These are phyloP conservation scores for Monarcha castaneiventris DNA, from an alignment of 2,113 vertebrate species.

Conservation along the genomic window DNA sequence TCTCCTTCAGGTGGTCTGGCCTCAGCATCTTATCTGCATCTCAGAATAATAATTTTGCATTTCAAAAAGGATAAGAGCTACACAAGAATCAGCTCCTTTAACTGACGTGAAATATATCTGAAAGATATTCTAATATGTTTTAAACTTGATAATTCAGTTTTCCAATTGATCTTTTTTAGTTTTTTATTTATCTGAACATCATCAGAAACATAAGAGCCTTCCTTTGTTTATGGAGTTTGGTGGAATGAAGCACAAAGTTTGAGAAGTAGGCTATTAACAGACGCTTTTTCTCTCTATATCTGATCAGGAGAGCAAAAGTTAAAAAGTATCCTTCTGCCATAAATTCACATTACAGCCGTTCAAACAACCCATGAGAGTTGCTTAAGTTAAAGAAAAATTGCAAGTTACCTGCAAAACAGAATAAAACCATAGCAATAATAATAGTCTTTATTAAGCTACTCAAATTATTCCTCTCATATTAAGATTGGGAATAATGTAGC, in stretches of 20 bases:
- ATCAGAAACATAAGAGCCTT: neutral
- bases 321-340: neutral
- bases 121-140: neutral
- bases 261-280: neutral
- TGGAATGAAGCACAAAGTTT: neutral
- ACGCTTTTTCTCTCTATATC: neutral
- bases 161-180: neutral
- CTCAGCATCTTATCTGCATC: neutral
- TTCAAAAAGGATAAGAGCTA: neutral
- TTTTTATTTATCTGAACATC: neutral
- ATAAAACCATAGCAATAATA: neutral
- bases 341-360: neutral
- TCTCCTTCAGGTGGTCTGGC: neutral
- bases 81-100: neutral
- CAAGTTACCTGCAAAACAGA: neutral
- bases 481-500: neutral
- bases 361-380: neutral
- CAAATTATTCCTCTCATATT: neutral
- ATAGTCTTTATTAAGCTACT: neutral
- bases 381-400: neutral
- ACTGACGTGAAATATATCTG: neutral
- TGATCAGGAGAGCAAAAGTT: neutral
- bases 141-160: neutral
- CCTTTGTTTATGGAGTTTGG: neutral
- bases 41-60: neutral